Percentiles rank a stretch among this genome's conserved stretches.
Evolutionary conservation across 1,140 invertebrate genomes (phyloP).

Genomic region (Odontomachus brunneus): DNA sequence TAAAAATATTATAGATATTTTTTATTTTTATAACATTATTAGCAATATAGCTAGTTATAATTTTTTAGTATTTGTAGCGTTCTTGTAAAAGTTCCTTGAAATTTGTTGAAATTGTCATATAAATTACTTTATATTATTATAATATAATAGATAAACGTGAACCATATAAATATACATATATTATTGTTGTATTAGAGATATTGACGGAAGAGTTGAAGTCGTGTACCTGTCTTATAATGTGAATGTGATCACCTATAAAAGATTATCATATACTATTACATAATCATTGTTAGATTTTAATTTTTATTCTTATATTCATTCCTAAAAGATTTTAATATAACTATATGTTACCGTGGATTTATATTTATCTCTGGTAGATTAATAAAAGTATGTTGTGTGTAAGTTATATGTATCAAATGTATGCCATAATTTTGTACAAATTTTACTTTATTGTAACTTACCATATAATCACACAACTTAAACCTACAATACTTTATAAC

Average conservation of each 20-base stretch:
- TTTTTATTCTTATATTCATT: not conserved
- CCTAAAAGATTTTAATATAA: not conserved
- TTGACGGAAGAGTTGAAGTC: not conserved
- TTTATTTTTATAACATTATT: slow-evolving; percentile 8
- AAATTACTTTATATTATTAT: not conserved
- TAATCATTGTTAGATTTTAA: not conserved
- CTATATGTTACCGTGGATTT: not conserved
- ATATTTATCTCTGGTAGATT: slow-evolving; percentile 3
- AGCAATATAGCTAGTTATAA: not conserved
- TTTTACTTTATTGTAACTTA: slow-evolving; percentile 31
- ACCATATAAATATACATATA: not conserved
- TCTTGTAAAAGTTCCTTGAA: not conserved
- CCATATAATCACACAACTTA: too few species aligned
- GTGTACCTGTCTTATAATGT: not conserved
- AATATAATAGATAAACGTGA: slow-evolving; percentile 11
- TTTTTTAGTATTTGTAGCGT: slow-evolving; percentile 1
- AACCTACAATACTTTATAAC: too few species aligned
- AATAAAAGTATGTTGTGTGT: slow-evolving; percentile 10
- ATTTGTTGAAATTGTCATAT: not conserved
- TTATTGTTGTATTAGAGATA: slow-evolving; percentile 5
- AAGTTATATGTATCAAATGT: slow-evolving; percentile 1
- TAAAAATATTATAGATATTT: slow-evolving; percentile 8
- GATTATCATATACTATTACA: not conserved
- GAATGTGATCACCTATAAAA: not conserved
- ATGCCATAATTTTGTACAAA: slow-evolving; percentile 40